phyloP scores from a whole-genome alignment of 2,113 vertebrate species.

The Steatornis caripensis region DNA sequence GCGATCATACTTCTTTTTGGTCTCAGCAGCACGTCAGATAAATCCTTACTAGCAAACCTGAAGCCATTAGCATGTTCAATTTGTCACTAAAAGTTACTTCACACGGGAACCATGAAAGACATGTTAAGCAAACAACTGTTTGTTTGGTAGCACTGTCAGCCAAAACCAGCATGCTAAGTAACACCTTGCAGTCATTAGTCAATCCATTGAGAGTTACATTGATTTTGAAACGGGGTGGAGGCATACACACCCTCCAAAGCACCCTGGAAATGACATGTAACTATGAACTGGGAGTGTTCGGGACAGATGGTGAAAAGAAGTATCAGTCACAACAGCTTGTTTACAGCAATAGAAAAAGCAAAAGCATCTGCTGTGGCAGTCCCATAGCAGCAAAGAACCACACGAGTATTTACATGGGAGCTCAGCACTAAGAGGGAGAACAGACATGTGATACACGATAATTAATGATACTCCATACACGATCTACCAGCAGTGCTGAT shows the following conservation, averaged over 20 bases:
- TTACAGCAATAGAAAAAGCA: constrained; percentile 40
- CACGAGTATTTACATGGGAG: not conserved
- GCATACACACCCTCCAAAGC: constrained; percentile 46
- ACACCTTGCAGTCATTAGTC: constrained; percentile 55
- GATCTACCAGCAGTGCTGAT: not conserved
- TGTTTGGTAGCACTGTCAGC: not conserved
- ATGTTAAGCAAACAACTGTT: constrained; percentile 21
- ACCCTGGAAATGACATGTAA: constrained; percentile 58
- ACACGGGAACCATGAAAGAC: not conserved
- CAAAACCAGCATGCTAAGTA: constrained; percentile 39
- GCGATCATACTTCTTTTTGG: not conserved
- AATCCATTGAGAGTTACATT: constrained; percentile 45
- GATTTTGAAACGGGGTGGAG: constrained; percentile 67
- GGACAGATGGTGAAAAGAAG: constrained; percentile 34
- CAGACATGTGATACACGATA: not conserved
- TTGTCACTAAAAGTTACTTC: constrained; percentile 12
- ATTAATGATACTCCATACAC: not conserved
- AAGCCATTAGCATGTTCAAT: not conserved
- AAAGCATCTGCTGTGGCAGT: constrained; percentile 8
- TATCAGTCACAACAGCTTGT: constrained; percentile 58
- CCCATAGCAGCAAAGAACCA: not conserved
- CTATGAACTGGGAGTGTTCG: constrained; percentile 47
- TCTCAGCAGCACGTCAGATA: not conserved
- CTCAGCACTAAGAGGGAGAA: not conserved
- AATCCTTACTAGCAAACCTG: not conserved